phyloP scores from a whole-genome alignment of 2,888 invertebrate genomes.

The Odontothrips loti region DNA sequence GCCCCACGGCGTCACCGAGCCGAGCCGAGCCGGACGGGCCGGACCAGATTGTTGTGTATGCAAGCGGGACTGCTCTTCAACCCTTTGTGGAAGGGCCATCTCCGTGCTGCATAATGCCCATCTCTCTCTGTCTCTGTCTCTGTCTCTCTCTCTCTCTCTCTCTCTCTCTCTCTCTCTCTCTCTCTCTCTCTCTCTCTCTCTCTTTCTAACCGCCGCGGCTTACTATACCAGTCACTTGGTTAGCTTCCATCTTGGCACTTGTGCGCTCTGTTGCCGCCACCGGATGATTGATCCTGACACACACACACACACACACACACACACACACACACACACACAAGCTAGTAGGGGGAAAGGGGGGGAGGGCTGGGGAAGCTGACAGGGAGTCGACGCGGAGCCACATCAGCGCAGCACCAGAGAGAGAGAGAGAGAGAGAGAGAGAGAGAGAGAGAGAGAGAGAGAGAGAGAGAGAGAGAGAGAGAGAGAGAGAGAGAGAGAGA shows the following conservation, averaged over 20 bases:
- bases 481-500: conserved; percentile 1
- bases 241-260: not conserved
- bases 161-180: not conserved
- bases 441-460: not conserved
- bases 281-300: conserved; percentile 6
- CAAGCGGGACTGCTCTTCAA: too few species aligned
- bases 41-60: too few species aligned
- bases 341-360: too few species aligned
- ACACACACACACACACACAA: not conserved
- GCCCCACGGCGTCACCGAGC: too few species aligned
- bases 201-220: not conserved
- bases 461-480: not conserved
- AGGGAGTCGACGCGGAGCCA: too few species aligned
- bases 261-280: not conserved
- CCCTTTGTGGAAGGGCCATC: too few species aligned
- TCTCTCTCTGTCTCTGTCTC: not conserved
- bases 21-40: too few species aligned
- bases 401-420: not conserved
- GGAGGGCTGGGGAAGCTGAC: not conserved
- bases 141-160: not conserved
- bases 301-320: not conserved
- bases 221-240: not conserved
- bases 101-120: not conserved
- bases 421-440: conserved; percentile 1
- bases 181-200: not conserved